Evolutionary conservation across 2,113 vertebrate species (phyloP), one percentile per base, ranked within the genome.

Genomic region (Carassius carassius): DNA sequence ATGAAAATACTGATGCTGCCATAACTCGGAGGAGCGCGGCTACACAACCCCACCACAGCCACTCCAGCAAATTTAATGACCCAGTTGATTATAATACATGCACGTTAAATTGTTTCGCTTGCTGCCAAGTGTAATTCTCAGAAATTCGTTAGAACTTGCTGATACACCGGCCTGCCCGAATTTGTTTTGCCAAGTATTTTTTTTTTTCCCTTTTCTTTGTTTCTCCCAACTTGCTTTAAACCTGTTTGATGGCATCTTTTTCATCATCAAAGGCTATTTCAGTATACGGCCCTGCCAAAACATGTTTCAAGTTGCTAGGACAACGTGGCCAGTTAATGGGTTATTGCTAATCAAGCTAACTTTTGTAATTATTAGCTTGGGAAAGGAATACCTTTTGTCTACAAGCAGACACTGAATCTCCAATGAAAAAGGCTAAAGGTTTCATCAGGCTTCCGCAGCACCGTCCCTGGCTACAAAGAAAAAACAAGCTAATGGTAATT

Each of bases 401-500:
- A 51, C 87, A 37, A 81, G 65, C 70, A 19, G 6, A 84, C 65
- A 85, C 89, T 88, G 87, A 91, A 91, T 92, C 82, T 85, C 85
- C 74, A 47, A 10, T 6, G 84, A 54, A 86, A 82, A 83, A 35
- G 4, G 19, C 14, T 11, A 32, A 81, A 54, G 63, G 51, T 62
- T 21, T 86, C 54, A 70, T 73, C 60, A 17, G 65, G 51, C 51
- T 14, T 73, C 75, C 14, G 58, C 32, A 47, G 35, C 41, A 67
- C 85, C 67, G 65, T 86, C 81, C 83, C 19, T 67, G 81, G 85
- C 87, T 89, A 84, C 84, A 63, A 84, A 86, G 85, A 91, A 89
- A 92, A 92, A 94, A 92, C 89, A 89, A 89, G 84, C 35, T 90
- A 88, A 91, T 83, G 90, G 89, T 90, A 91, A 90, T 92, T 89